Evolutionary conservation across 2,113 vertebrate species (phyloP).

Genomic region (Percopsis transmontana): DNA sequence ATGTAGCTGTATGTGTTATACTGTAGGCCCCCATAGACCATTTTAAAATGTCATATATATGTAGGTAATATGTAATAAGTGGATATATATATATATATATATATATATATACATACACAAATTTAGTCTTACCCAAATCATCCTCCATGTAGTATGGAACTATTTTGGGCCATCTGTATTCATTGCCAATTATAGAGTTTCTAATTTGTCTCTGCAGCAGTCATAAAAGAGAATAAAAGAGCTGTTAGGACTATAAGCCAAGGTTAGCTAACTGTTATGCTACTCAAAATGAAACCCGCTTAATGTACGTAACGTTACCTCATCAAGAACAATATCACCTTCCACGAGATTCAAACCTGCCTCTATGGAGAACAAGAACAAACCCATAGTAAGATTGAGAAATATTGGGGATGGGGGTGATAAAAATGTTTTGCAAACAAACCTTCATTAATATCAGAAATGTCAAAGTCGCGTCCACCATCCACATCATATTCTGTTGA

Average conservation of each 20-base stretch:
- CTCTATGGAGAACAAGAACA: conserved; percentile 68
- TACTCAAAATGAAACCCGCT: neutral
- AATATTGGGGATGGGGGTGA: neutral
- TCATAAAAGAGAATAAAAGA: conserved; percentile 14
- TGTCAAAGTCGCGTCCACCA: conserved; percentile 82
- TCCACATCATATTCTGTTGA: conserved; percentile 84
- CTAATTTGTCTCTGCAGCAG: conserved; percentile 64
- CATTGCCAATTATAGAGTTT: conserved; percentile 88
- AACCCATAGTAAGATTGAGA: neutral
- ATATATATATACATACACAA: neutral
- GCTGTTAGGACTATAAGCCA: neutral
- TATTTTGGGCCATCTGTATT: conserved; percentile 86
- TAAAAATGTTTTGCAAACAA: neutral
- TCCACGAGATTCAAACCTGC: conserved; percentile 87
- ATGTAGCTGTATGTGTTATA: neutral
- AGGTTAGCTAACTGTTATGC: neutral
- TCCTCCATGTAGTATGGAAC: conserved; percentile 90
- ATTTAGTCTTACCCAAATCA: conserved; percentile 79
- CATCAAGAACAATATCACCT: conserved; percentile 85
- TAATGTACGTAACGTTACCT: conserved; percentile 76
- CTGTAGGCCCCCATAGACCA: too few species aligned
- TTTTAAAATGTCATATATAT: neutral
- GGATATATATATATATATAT: neutral
- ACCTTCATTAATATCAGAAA: conserved; percentile 96
- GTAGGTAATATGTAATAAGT: neutral